Evolutionary conservation across 2,888 invertebrate species (phyloP).

Genomic region (Lasioglossum villosulum): DNA sequence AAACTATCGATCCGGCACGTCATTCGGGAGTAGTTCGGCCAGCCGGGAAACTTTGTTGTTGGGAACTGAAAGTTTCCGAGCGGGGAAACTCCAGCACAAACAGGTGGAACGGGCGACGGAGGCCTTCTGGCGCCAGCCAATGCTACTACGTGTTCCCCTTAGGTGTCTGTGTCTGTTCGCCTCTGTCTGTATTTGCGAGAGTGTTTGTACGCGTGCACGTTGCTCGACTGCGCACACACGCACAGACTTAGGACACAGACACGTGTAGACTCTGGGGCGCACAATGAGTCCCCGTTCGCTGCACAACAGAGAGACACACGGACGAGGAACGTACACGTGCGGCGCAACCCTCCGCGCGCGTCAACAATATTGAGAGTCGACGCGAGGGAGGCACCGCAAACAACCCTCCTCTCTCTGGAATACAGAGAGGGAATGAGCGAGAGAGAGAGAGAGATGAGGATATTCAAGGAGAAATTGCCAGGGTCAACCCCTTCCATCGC

Average conservation of each 20-base stretch:
- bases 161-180: background rate
- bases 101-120: constrained; percentile 75
- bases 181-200: background rate
- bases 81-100: constrained; percentile 74
- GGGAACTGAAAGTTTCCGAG: constrained; percentile 73
- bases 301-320: constrained; percentile 16
- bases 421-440: background rate
- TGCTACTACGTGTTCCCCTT: constrained; percentile 36
- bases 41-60: constrained; percentile 74
- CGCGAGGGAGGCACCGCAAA: constrained; percentile 62
- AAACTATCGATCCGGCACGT: constrained; percentile 72
- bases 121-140: constrained; percentile 74
- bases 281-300: constrained; percentile 3
- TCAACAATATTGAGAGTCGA: constrained; percentile 66
- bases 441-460: constrained; percentile 12
- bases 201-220: background rate
- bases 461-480: constrained; percentile 70
- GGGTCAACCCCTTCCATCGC: constrained; percentile 67
- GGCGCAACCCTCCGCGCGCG: constrained; percentile 55
- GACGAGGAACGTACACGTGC: constrained; percentile 40
- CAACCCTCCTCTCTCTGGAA: constrained; percentile 45
- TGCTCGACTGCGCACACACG: background rate
- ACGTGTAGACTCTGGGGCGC: background rate
- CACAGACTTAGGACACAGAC: background rate
- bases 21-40: constrained; percentile 74